Evolutionary conservation across 2,888 invertebrate genomes (phyloP).

Genomic region (Antitype chi): DNA sequence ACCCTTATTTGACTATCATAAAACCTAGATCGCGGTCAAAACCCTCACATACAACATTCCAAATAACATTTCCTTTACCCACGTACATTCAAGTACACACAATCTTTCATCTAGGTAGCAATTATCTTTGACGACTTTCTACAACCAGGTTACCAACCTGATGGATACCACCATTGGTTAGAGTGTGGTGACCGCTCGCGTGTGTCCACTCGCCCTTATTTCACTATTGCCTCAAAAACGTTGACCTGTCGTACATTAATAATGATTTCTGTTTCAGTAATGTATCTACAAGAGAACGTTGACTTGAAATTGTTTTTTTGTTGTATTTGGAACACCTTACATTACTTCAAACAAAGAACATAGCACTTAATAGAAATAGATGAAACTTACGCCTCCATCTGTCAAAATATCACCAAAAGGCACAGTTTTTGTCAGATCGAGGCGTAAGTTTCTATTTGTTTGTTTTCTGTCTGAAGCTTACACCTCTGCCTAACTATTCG

Average conservation of each 20-base stretch:
- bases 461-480: neutral
- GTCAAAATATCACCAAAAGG: neutral
- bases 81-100: neutral
- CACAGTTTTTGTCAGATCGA: neutral
- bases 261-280: constrained; percentile 39
- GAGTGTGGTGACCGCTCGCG: constrained; percentile 37
- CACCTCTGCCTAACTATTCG: too few species aligned
- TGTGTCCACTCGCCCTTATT: constrained; percentile 40
- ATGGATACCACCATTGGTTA: neutral
- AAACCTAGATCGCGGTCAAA: constrained; percentile 13
- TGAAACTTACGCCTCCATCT: neutral
- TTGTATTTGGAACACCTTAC: neutral
- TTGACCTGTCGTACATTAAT: constrained; percentile 53
- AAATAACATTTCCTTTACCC: neutral
- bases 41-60: neutral
- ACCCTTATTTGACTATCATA: neutral
- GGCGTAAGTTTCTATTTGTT: neutral
- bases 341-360: neutral
- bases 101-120: constrained; percentile 24
- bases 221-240: constrained; percentile 14
- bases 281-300: constrained; percentile 1
- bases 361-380: neutral
- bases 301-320: constrained; percentile 34
- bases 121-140: constrained; percentile 23
- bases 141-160: constrained; percentile 25